Percentiles rank a stretch among this genome's conserved stretches.
These are phyloP conservation scores for Spondyliosoma cantharus DNA, from an alignment of 2,797 vertebrate species.

Conservation along the genomic window DNA sequence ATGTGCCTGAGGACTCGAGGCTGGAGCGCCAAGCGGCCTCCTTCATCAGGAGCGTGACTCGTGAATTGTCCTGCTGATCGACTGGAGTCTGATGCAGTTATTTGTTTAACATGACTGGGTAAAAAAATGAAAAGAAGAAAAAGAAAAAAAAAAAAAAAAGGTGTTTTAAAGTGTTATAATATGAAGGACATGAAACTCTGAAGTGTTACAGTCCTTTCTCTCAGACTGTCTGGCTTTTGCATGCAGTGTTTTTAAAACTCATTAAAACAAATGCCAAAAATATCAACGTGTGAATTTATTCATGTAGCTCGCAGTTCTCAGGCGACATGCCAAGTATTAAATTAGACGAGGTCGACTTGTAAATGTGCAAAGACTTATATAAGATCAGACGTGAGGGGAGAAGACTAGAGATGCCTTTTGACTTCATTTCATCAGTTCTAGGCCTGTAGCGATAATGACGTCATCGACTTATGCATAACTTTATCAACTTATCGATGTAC, in stretches of 20 bases:
- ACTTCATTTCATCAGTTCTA: not conserved
- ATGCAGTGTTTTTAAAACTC: constrained; percentile 83
- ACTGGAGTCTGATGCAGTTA: constrained; percentile 38
- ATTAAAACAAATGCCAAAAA: constrained; percentile 77
- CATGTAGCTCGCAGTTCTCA: constrained; percentile 7
- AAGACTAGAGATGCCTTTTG: not conserved
- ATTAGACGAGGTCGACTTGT: not conserved
- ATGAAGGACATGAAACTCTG: constrained; percentile 47
- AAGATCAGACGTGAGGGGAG: not conserved
- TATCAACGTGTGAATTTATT: constrained; percentile 51
- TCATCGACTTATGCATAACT: no score
- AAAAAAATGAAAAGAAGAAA: no score
- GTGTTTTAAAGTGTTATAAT: constrained; percentile 54
- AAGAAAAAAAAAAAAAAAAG: not conserved
- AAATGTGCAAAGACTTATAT: not conserved
- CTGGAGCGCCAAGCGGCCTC: constrained; percentile 23
- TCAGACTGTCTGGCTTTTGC: constrained; percentile 78
- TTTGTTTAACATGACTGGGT: constrained; percentile 30
- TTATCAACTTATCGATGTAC: no score
- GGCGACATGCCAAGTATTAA: not conserved
- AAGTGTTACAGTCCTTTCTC: constrained; percentile 65
- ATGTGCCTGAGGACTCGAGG: constrained; percentile 73
- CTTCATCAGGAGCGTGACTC: constrained; percentile 40
- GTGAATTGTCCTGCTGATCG: constrained; percentile 34
- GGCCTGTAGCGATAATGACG: no score